Conservation (phyloP, 2,797 vertebrate genomes). For the Kryptolebias ocellatus region DNA sequence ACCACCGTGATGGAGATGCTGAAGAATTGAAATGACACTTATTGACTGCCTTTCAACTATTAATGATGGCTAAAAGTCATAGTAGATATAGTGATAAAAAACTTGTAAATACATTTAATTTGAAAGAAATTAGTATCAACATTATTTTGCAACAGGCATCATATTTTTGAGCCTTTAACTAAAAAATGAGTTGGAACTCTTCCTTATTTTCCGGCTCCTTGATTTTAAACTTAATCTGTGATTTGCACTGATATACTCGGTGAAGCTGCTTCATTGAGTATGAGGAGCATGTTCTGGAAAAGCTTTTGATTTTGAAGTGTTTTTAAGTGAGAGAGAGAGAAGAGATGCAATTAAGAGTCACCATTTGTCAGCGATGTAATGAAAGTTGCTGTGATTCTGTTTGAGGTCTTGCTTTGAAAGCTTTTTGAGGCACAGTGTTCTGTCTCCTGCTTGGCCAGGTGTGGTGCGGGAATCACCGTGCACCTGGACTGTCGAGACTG, state of each 20-base stretch:
- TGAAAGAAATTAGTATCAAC: background rate
- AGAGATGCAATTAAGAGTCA: conserved; percentile 14
- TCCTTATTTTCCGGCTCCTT: background rate
- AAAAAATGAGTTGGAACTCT: background rate
- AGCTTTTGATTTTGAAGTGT: conserved; percentile 8
- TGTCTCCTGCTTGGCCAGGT: conserved; percentile 3
- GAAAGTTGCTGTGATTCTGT: conserved; percentile 29
- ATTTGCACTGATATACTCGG: background rate
- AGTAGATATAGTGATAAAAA: conserved; percentile 22
- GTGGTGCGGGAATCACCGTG: conserved; percentile 3
- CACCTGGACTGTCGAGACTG: background rate
- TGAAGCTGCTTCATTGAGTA: background rate
- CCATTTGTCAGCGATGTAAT: conserved; percentile 24
- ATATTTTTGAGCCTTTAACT: background rate
- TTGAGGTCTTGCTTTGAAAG: conserved; percentile 37
- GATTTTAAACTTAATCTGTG: background rate
- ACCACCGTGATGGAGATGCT: conserved; percentile 10
- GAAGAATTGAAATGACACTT: conserved; percentile 35
- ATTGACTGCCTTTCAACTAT: conserved; percentile 48
- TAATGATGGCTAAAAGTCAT: conserved; percentile 32
- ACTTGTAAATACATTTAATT: background rate
- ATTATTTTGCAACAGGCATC: background rate
- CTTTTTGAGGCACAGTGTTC: background rate
- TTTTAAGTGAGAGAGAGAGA: background rate
- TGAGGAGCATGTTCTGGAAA: conserved; percentile 1